Evolutionary conservation across 2,797 vertebrate species (phyloP).

Genomic region (Anguilla pacifica): DNA sequence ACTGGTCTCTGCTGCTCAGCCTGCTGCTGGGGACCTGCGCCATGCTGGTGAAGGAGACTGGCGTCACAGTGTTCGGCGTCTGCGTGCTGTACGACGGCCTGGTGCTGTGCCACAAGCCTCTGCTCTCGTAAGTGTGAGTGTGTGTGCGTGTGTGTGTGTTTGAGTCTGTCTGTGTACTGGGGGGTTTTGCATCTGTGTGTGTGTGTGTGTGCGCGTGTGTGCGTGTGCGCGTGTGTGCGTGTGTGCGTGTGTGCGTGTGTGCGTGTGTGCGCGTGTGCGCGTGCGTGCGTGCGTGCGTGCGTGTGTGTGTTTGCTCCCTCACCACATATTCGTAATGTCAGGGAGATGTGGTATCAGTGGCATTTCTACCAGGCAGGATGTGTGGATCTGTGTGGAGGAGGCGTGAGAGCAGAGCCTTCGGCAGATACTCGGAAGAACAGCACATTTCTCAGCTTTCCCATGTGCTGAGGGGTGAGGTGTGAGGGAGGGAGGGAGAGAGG

Average conservation of each 20-base stretch:
- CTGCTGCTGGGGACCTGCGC: constrained; percentile 89
- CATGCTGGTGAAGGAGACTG: constrained; percentile 97
- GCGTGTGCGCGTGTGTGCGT: not conserved
- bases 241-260: not conserved
- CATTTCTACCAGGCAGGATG: not conserved
- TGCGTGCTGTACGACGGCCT: constrained; percentile 90
- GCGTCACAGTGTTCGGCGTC: constrained; percentile 92
- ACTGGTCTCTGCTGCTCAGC: constrained; percentile 77
- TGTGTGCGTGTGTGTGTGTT: constrained; percentile 22
- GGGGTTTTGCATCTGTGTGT: constrained; percentile 5
- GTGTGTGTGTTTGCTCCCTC: not conserved
- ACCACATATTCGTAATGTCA: not conserved
- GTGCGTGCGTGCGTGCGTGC: not conserved
- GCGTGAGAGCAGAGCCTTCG: not conserved
- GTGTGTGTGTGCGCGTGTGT: not conserved
- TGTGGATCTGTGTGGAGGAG: no score
- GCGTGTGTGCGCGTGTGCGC: not conserved
- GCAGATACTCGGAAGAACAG: not conserved
- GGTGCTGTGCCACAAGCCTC: constrained; percentile 78
- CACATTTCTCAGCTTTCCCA: no score
- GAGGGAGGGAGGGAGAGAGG: not conserved
- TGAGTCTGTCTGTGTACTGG: not conserved
- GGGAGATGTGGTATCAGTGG: not conserved
- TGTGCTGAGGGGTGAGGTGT: not conserved
- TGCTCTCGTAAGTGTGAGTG: constrained; percentile 75